phyloP scores from a whole-genome alignment of 2,113 vertebrate species.

The Ptilorrhoa leucosticta region DNA sequence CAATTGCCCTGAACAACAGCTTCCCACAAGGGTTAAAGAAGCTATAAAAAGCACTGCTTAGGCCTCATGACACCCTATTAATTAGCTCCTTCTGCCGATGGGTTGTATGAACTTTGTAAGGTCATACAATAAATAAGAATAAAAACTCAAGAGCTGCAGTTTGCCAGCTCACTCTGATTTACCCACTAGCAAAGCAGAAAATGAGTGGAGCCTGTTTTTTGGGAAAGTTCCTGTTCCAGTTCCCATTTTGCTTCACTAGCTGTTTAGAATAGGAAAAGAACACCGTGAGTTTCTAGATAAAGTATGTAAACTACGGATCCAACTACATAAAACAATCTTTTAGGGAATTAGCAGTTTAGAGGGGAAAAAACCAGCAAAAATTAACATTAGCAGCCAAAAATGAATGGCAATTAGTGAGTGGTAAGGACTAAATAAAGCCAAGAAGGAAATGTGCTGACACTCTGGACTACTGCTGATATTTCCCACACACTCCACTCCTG shows the following conservation, averaged over 20 bases:
- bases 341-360: not conserved
- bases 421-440: constrained; percentile 9
- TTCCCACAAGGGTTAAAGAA: not conserved
- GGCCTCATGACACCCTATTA: not conserved
- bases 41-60: not conserved
- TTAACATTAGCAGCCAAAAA: not conserved
- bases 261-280: not conserved
- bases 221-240: not conserved
- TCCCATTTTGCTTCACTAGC: not conserved
- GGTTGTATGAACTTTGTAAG: not conserved
- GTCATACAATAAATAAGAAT: not conserved
- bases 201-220: not conserved
- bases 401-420: not conserved
- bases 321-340: not conserved
- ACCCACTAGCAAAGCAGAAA: not conserved
- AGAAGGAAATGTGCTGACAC: not conserved
- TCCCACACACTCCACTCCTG: not conserved
- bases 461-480: not conserved
- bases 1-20: not conserved
- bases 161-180: not conserved
- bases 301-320: not conserved
- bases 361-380: not conserved
- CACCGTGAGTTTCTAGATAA: not conserved
- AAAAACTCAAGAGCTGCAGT: not conserved
- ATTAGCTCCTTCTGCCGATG: not conserved